Evolutionary conservation across 2,888 invertebrate species (phyloP).

Genomic region (Melieria picta): DNA sequence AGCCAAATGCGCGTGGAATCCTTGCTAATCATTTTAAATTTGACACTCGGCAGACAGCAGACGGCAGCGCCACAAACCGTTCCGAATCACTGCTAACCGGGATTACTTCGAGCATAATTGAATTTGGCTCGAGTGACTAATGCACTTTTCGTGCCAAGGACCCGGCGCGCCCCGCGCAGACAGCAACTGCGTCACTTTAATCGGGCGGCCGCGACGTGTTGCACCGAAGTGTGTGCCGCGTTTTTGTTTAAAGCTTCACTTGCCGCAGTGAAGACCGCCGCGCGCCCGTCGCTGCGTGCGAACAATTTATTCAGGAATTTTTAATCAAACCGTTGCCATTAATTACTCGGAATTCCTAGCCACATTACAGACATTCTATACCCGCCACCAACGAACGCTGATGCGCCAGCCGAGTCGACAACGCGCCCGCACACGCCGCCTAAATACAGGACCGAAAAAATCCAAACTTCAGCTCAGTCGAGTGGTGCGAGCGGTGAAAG

Average conservation of each 20-base stretch:
- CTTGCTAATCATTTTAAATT: slow-evolving; percentile 49
- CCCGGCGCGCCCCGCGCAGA: neutral
- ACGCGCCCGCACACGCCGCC: too few relatives aligned
- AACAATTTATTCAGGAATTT: slow-evolving; percentile 55
- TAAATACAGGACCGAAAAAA: too few relatives aligned
- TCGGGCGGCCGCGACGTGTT: neutral
- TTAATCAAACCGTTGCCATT: slow-evolving; percentile 65
- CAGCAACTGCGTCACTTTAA: neutral
- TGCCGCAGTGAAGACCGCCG: slow-evolving; percentile 10
- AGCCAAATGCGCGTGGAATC: slow-evolving; percentile 48
- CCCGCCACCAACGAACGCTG: slow-evolving; percentile 1
- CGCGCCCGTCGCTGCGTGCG: slow-evolving; percentile 26
- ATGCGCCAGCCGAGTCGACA: too few relatives aligned
- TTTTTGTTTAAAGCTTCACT: slow-evolving; percentile 21
- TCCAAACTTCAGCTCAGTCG: neutral
- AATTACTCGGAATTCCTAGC: slow-evolving; percentile 62
- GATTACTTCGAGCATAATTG: slow-evolving; percentile 24
- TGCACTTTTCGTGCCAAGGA: slow-evolving; percentile 11
- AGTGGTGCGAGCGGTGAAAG: slow-evolving; percentile 15
- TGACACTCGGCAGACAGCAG: slow-evolving; percentile 30
- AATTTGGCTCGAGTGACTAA: slow-evolving; percentile 22
- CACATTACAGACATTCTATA: slow-evolving; percentile 57
- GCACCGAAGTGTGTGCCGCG: slow-evolving; percentile 3
- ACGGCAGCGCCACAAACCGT: neutral
- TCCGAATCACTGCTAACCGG: neutral